phyloP scores from a whole-genome alignment of 2,888 invertebrate species.

The Meteorus colon region DNA sequence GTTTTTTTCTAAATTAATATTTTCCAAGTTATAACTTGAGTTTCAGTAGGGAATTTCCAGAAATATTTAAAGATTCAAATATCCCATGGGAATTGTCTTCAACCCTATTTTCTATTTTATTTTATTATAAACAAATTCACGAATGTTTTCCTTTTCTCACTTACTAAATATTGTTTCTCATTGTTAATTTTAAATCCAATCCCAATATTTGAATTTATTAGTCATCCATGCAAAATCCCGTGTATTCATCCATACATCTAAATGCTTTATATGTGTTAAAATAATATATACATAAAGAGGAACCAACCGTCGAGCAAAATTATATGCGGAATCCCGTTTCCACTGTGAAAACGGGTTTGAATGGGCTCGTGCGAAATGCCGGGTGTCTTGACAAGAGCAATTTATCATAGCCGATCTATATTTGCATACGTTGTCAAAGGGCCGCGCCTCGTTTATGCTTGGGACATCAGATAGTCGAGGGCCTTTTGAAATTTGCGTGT shows the following conservation, averaged over 20 bases:
- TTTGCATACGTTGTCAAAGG: conserved; percentile 73
- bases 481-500: conserved; percentile 73
- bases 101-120: too few relatives aligned
- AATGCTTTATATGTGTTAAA: neutral
- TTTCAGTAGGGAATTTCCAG: too few relatives aligned
- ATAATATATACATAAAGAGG: neutral
- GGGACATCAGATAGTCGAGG: conserved; percentile 72
- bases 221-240: too few relatives aligned
- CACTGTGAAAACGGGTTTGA: conserved; percentile 67
- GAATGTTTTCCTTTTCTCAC: too few relatives aligned
- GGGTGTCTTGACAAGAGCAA: conserved; percentile 72
- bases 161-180: too few relatives aligned
- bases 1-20: too few relatives aligned
- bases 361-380: conserved; percentile 72
- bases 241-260: neutral
- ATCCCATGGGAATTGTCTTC: too few relatives aligned
- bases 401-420: conserved; percentile 73
- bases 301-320: conserved; percentile 65
- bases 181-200: too few relatives aligned
- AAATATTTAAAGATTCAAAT: too few relatives aligned
- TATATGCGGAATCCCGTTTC: conserved; percentile 65
- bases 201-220: too few relatives aligned
- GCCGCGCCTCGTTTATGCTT: conserved; percentile 64
- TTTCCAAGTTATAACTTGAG: too few relatives aligned
- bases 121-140: too few relatives aligned